Conservation (phyloP, 2,113 vertebrate species). For the Erpornis zantholeuca region DNA sequence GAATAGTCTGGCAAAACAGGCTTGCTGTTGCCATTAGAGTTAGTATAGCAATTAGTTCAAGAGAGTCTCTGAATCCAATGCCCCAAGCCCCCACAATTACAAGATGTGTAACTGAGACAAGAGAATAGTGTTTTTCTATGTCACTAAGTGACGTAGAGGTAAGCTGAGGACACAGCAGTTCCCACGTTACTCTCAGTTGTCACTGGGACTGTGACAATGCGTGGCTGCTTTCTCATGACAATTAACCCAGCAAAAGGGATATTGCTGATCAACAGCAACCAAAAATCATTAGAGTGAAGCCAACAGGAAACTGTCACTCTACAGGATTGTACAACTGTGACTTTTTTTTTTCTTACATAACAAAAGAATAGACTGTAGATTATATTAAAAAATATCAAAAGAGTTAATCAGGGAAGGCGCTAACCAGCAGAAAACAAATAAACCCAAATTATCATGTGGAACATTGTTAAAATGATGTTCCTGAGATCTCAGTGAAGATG, state of each 20-base stretch:
- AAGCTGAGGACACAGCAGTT: neutral
- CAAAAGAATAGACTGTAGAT: neutral
- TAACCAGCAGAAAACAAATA: neutral
- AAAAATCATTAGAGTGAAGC: neutral
- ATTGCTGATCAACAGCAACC: neutral
- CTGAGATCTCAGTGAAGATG: neutral
- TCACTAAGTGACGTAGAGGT: too few relatives aligned
- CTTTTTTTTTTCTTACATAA: neutral
- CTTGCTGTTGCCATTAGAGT: neutral
- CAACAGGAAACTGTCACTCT: neutral
- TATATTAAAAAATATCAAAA: neutral
- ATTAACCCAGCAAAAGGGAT: neutral
- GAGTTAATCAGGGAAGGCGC: neutral
- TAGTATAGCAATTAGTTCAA: neutral
- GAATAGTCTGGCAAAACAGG: neutral
- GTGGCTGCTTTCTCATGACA: neutral
- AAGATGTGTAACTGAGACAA: neutral
- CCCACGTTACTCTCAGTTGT: neutral
- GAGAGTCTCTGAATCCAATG: neutral
- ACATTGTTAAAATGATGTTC: neutral
- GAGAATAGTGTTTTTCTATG: neutral
- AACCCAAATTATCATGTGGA: neutral
- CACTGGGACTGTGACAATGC: neutral
- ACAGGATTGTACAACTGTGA: neutral
- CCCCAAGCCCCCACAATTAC: neutral